Percentiles rank a stretch among this genome's conserved stretches.
Conservation (phyloP, 1,140 invertebrate species). For the Tribolium castaneum region DNA sequence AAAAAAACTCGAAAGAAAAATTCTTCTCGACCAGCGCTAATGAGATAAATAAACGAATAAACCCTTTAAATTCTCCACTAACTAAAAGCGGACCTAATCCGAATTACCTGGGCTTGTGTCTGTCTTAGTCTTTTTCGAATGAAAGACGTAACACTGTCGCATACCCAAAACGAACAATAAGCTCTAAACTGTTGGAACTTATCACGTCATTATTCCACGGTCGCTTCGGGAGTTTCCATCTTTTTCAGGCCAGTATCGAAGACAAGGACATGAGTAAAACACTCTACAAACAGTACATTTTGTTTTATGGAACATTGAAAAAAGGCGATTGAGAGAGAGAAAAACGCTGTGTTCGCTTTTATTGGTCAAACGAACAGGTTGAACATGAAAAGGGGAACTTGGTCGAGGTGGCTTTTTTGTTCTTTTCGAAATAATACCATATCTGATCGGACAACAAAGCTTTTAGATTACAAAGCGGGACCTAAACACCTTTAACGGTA, state of each 20-base stretch:
- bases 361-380: conserved; percentile 35
- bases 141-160: neutral
- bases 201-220: conserved; percentile 34
- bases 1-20: conserved; percentile 4
- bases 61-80: conserved; percentile 56
- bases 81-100: conserved; percentile 55
- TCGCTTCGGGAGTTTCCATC: conserved; percentile 21
- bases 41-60: conserved; percentile 55
- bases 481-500: conserved; percentile 4
- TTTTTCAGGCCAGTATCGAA: conserved; percentile 14
- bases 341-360: neutral
- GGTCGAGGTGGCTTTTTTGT: conserved; percentile 5
- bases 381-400: conserved; percentile 29
- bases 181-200: conserved; percentile 34
- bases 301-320: conserved; percentile 32
- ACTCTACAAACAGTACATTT: conserved; percentile 38
- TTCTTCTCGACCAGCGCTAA: conserved; percentile 48
- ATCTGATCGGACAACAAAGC: conserved; percentile 35
- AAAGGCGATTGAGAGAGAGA: conserved; percentile 17
- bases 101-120: conserved; percentile 49
- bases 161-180: conserved; percentile 30
- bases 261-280: conserved; percentile 37
- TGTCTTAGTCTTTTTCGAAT: neutral
- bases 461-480: conserved; percentile 15
- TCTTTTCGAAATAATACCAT: conserved; percentile 22